phyloP scores from a whole-genome alignment of 2,113 vertebrate genomes.

The Paralichthys olivaceus region DNA sequence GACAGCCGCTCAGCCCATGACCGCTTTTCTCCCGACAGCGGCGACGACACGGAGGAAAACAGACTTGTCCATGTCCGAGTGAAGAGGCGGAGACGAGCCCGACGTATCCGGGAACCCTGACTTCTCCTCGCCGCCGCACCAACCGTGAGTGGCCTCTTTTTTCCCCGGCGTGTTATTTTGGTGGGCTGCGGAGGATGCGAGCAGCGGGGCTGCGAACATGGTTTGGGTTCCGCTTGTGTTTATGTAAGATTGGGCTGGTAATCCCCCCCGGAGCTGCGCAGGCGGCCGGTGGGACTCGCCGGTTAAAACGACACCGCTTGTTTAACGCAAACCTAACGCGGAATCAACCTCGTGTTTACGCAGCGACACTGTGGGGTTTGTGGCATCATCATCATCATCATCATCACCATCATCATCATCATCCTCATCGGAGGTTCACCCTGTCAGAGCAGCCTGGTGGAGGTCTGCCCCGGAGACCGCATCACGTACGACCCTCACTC shows the following conservation, averaged over 20 bases:
- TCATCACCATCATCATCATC: no score
- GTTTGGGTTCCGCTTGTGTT: constrained; percentile 73
- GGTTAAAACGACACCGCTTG: not conserved
- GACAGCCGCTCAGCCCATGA: constrained; percentile 20
- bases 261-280: constrained; percentile 28
- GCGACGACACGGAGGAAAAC: constrained; percentile 60
- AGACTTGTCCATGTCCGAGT: constrained; percentile 23
- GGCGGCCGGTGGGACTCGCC: not conserved
- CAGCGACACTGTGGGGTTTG: constrained; percentile 18
- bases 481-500: constrained; percentile 25
- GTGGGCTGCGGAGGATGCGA: not conserved
- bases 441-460: constrained; percentile 29
- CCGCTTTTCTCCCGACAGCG: constrained; percentile 44
- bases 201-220: constrained; percentile 33
- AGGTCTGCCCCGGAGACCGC: constrained; percentile 52
- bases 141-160: constrained; percentile 69
- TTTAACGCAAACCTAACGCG: not conserved
- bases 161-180: constrained; percentile 25
- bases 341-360: not conserved
- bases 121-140: not conserved
- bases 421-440: no score
- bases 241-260: constrained; percentile 70
- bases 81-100: constrained; percentile 31
- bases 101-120: not conserved
- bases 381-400: constrained; percentile 35